phyloP scores from a whole-genome alignment of 2,888 invertebrate genomes.

The Orchestes rusci region DNA sequence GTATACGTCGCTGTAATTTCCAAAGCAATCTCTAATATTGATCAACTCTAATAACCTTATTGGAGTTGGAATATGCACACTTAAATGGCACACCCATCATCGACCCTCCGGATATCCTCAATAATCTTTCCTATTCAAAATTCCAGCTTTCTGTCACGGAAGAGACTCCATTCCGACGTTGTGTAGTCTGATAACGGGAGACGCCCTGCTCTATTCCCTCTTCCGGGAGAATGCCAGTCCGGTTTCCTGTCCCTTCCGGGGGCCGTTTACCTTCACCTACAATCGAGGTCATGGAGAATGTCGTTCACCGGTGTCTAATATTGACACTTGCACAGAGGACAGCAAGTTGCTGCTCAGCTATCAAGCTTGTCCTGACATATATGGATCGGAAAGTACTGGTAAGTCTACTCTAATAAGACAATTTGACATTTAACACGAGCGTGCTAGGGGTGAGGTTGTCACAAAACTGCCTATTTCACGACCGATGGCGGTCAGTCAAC shows the following conservation, averaged over 20 bases:
- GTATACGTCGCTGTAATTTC: no score
- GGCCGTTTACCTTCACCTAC: constrained; percentile 89
- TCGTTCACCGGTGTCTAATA: constrained; percentile 79
- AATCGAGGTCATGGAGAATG: constrained; percentile 88
- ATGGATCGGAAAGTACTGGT: constrained; percentile 88
- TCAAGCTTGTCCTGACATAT: constrained; percentile 89
- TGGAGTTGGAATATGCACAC: no score
- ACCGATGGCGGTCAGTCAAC: no score
- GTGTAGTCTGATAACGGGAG: constrained; percentile 82
- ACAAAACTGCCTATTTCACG: no score
- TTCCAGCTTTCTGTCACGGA: constrained; percentile 68
- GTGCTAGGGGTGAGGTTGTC: no score
- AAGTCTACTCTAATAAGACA: no score
- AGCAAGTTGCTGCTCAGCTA: constrained; percentile 83
- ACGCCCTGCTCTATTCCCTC: constrained; percentile 82
- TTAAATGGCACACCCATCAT: no score
- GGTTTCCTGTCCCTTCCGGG: constrained; percentile 81
- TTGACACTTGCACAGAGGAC: constrained; percentile 91
- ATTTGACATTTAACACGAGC: no score
- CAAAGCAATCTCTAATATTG: no score
- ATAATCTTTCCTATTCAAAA: no score
- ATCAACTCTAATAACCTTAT: no score
- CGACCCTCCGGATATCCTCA: no score
- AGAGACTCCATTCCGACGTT: constrained; percentile 70
- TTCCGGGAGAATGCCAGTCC: constrained; percentile 82